Evolutionary conservation across 2,113 vertebrate species (phyloP).

Genomic region (Vidua chalybeata): DNA sequence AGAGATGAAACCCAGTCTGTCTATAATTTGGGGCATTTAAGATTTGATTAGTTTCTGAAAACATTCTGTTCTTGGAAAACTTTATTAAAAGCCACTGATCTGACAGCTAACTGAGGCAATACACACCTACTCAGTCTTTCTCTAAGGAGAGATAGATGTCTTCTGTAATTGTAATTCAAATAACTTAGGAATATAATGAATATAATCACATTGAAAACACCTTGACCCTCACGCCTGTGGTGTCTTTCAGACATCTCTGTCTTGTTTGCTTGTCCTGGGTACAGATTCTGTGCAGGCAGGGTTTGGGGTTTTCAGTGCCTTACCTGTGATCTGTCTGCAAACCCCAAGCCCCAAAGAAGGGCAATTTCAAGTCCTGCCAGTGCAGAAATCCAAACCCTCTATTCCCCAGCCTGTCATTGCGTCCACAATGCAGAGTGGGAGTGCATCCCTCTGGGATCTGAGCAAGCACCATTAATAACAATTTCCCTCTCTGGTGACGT

Average conservation of each 20-base stretch:
- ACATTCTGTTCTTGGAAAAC: not conserved
- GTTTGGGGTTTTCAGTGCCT: not conserved
- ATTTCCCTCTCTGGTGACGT: not conserved
- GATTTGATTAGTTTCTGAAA: not conserved
- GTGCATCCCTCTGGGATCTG: not conserved
- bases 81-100: not conserved
- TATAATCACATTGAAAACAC: not conserved
- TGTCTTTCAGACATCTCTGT: not conserved
- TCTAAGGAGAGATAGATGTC: not conserved
- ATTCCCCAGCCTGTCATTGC: not conserved
- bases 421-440: fast-evolving
- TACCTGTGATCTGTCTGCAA: not conserved
- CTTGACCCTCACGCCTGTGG: not conserved
- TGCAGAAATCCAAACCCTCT: not conserved
- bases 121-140: not conserved
- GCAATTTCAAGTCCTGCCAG: no score
- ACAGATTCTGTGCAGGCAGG: not conserved
- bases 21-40: not conserved
- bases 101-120: not conserved
- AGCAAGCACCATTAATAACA: not conserved
- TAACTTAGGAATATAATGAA: not conserved
- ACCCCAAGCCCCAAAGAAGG: not conserved
- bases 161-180: not conserved
- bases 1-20: not conserved
- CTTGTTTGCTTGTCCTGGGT: not conserved